These are phyloP conservation scores for Hirundichthys speculiger DNA, from an alignment of 2,113 vertebrate species.

Conservation along the genomic window DNA sequence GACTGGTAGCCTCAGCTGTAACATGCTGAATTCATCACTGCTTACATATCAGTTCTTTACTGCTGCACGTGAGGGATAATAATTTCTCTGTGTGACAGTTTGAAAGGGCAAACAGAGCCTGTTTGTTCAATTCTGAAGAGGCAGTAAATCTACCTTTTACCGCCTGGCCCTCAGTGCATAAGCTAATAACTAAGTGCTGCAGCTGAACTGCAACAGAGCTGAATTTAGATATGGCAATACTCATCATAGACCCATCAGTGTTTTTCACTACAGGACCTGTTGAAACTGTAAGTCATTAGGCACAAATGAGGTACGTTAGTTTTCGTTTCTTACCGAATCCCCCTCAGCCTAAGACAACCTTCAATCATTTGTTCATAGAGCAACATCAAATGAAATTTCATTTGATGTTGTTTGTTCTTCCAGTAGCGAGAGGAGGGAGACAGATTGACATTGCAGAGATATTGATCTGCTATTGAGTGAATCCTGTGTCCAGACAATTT, in stretches of 20 bases:
- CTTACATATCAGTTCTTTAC: conserved; percentile 75
- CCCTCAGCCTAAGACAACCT: conserved; percentile 56
- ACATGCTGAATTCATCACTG: conserved; percentile 74
- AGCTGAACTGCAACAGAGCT: conserved; percentile 30
- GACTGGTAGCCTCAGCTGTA: conserved; percentile 72
- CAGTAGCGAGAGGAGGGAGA: conserved; percentile 47
- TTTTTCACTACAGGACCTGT: conserved; percentile 13
- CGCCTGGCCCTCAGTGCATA: conserved; percentile 26
- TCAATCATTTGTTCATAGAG: conserved; percentile 63
- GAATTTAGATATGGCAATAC: conserved; percentile 28
- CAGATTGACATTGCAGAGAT: conserved; percentile 60
- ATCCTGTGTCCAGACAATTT: conserved; percentile 62
- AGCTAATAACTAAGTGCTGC: conserved; percentile 37
- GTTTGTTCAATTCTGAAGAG: conserved; percentile 64
- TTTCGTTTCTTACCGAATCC: conserved; percentile 51
- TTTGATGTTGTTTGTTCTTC: conserved; percentile 59
- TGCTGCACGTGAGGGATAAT: conserved; percentile 74
- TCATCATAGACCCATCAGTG: conserved; percentile 29
- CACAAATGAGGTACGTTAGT: conserved; percentile 40
- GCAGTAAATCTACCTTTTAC: conserved; percentile 64
- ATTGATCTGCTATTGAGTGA: conserved; percentile 72
- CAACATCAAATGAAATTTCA: conserved; percentile 68
- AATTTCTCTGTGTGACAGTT: conserved; percentile 67
- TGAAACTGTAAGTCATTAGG: conserved; percentile 46
- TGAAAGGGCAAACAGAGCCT: conserved; percentile 71